These are phyloP conservation scores for Pseudocheirus occidentalis DNA, from an alignment of 2,797 vertebrate species.

Conservation along the genomic window DNA sequence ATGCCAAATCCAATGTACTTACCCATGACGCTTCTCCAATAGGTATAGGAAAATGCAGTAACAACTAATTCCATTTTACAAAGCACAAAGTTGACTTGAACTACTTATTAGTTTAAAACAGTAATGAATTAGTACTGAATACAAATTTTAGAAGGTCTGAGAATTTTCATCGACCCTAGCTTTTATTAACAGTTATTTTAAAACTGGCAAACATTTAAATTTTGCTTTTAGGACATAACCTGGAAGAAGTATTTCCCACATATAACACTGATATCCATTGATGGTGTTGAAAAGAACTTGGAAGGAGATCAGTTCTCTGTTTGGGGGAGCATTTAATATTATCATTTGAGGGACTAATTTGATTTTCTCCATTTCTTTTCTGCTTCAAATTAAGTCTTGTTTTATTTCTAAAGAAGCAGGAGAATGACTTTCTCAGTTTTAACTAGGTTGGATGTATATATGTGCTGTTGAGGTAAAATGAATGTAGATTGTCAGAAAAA, in stretches of 20 bases:
- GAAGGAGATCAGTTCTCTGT: neutral
- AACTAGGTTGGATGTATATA: neutral
- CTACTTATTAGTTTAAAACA: neutral
- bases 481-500: constrained; percentile 10
- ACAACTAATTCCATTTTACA: no score
- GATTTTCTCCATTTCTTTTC: neutral
- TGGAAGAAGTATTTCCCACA: neutral
- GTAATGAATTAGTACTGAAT: neutral
- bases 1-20: no score
- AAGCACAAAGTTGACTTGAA: no score
- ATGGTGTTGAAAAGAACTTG: neutral
- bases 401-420: constrained; percentile 21
- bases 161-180: neutral
- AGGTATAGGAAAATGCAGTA: no score
- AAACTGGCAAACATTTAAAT: neutral
- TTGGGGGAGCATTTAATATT: neutral
- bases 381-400: neutral
- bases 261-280: neutral
- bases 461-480: neutral
- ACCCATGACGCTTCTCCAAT: no score
- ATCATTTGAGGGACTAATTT: neutral
- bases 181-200: neutral
- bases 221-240: neutral
- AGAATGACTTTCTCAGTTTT: constrained; percentile 36
- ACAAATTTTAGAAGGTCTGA: neutral